Conservation (phyloP, 2,113 vertebrate species). For the Phalacrocorax carbo region DNA sequence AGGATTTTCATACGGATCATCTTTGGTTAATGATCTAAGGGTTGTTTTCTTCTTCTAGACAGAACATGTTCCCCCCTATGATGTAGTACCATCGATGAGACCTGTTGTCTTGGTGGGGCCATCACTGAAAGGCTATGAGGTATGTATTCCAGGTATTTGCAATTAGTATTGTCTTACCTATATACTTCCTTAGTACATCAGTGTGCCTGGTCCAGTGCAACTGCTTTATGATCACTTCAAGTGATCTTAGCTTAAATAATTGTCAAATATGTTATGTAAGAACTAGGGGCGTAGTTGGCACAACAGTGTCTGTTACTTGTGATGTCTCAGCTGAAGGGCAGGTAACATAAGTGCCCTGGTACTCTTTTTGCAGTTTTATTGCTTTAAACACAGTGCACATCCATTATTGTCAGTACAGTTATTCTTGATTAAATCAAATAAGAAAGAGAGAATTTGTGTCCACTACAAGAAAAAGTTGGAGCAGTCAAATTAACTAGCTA, state of each 20-base stretch:
- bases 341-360: accelerated
- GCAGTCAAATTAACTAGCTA: not conserved
- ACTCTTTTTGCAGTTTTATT: not conserved
- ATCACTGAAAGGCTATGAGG: conserved; percentile 98
- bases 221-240: not conserved
- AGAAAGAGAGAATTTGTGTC: not conserved
- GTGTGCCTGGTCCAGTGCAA: not conserved
- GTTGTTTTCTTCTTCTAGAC: conserved; percentile 76
- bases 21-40: not conserved
- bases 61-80: conserved; percentile 95
- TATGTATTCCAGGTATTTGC: conserved; percentile 47
- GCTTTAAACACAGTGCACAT: not conserved
- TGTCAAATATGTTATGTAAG: not conserved
- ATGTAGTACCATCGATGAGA: conserved; percentile 98
- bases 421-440: not conserved
- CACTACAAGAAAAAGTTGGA: not conserved
- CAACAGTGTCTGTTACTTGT: not conserved
- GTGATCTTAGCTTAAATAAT: not conserved
- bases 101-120: conserved; percentile 96
- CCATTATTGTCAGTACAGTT: not conserved
- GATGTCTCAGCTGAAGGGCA: not conserved
- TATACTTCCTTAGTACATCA: not conserved
- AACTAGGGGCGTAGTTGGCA: not conserved
- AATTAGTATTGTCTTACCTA: not conserved
- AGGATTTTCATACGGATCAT: not conserved